These are phyloP conservation scores for Ascaphus truei DNA, from an alignment of 2,113 vertebrate species.

Conservation along the genomic window DNA sequence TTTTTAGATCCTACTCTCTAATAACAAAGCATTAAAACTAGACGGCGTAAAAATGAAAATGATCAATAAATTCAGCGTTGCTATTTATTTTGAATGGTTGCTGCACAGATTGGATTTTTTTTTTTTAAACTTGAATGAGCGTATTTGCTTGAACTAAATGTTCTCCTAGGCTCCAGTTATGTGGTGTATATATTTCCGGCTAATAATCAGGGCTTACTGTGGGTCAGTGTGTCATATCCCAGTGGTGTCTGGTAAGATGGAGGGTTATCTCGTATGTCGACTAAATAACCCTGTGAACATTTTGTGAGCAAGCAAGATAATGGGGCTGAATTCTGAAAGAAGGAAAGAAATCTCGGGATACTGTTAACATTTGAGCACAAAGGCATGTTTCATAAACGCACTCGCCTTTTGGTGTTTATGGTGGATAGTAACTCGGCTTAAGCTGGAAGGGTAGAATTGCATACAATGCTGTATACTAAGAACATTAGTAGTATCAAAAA, in stretches of 20 bases:
- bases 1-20: too few species aligned
- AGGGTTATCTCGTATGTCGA: slow-evolving; percentile 65
- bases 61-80: too few species aligned
- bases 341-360: slow-evolving; percentile 42
- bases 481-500: too few species aligned
- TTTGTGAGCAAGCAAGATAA: slow-evolving; percentile 60
- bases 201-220: slow-evolving; percentile 60
- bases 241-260: slow-evolving; percentile 57
- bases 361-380: neutral
- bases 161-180: too few species aligned
- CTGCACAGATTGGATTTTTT: too few species aligned
- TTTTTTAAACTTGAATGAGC: too few species aligned
- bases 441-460: too few species aligned
- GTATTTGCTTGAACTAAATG: too few species aligned
- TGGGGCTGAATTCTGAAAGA: slow-evolving; percentile 60
- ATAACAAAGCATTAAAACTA: too few species aligned
- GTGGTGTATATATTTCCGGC: slow-evolving; percentile 54
- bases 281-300: slow-evolving; percentile 57
- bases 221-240: slow-evolving; percentile 68
- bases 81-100: too few species aligned
- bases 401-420: slow-evolving; percentile 46
- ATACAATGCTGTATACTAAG: too few species aligned
- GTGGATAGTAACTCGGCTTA: slow-evolving; percentile 42
- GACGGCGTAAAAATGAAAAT: too few species aligned
- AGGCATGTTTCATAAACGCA: slow-evolving; percentile 34